Conservation (phyloP, 2,113 vertebrate species). For the Tilapia sparmanii region DNA sequence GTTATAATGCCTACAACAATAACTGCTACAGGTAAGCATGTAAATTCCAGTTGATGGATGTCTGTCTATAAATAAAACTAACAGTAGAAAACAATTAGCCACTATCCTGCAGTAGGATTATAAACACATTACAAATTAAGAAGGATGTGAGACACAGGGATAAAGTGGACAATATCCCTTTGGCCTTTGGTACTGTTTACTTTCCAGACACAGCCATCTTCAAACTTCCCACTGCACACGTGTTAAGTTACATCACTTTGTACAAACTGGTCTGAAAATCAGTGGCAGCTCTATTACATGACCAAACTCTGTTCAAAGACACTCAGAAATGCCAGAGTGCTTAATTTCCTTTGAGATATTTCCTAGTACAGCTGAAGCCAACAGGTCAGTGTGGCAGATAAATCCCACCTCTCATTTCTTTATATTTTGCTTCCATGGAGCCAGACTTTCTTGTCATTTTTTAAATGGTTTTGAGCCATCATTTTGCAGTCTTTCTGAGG, state of each 20-base stretch:
- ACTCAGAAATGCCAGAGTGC: background rate
- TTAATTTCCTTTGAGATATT: background rate
- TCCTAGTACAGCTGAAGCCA: background rate
- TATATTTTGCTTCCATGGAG: background rate
- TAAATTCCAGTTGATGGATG: background rate
- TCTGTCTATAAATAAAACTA: background rate
- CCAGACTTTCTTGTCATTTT: background rate
- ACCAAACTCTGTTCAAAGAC: background rate
- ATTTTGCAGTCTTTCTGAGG: background rate
- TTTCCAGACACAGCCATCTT: background rate
- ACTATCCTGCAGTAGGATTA: background rate
- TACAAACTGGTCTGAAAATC: background rate
- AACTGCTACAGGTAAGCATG: constrained; percentile 92
- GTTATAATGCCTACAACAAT: constrained; percentile 96
- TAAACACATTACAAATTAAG: background rate
- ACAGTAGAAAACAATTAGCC: background rate
- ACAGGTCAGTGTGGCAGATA: background rate
- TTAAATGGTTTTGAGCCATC: background rate
- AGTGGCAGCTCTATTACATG: background rate
- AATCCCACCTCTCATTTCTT: background rate
- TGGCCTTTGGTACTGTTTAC: background rate
- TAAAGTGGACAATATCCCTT: background rate
- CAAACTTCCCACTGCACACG: background rate
- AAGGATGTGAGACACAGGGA: background rate
- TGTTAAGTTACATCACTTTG: background rate